Evolutionary conservation across 2,797 vertebrate species (phyloP), one percentile per base, ranked within the genome.

Genomic region (Anguilla pacifica): DNA sequence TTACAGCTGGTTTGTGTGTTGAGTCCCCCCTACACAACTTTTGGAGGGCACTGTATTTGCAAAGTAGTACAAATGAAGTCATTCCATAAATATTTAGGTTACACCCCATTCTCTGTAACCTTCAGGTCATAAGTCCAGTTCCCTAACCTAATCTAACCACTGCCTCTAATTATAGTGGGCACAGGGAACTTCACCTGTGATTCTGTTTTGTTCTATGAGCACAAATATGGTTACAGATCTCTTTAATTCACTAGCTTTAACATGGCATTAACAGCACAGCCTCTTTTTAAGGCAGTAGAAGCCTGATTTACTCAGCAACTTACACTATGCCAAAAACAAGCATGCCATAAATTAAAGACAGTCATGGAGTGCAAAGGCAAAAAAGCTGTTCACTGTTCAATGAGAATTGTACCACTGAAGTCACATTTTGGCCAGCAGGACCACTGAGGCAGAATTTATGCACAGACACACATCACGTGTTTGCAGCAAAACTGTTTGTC

Each of bases 201-300:
- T 88, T 88, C 86, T 84, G 64, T 86, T 90, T 87, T 89, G 85
- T 89, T 86, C 89, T 88, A 64, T 53, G 35, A 82, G 86, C 86
- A 87, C 86, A 88, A 83, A 89, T 89, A 87, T 89, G 86, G 81
- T 89, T 87, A 90, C 10, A 74, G 70, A 35, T 74, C 31, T 74
- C 70, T 35, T 74, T 74, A 74, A 74, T 74, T 74, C 31, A 74
- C 70, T 11, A 13, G 70, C 70, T 74, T 74, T 35, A 35, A 74
- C 28, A 74, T 35, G 6, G 25, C 67, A 70, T 70, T 6, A 70
- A 28, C 15, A 6, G 13, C 31, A 35, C 28, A 31, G 31, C 9
- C 31, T 13, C 70, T 13, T 35, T 74, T 35, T 35, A 31, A 72
- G 70, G 70, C 9, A 6, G 67, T 74, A 22, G 1, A 35, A 74